Percentiles rank a stretch among this genome's conserved stretches.
Conservation (phyloP, 2,888 invertebrate species). For the Eledone cirrhosa region DNA sequence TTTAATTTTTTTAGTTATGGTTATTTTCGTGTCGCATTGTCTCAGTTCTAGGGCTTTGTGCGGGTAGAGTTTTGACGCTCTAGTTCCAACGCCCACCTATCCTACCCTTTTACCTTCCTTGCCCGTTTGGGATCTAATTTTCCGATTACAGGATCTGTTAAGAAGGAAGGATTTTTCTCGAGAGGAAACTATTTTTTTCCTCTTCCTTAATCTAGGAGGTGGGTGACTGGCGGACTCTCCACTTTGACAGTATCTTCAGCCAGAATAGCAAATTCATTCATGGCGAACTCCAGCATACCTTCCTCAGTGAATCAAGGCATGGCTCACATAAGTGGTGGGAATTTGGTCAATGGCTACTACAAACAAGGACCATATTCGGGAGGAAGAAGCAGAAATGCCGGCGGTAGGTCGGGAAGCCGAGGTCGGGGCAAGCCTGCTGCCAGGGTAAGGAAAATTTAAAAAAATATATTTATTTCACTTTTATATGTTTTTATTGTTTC, state of each 20-base stretch:
- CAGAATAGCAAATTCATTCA: background rate
- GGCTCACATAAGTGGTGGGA: constrained; percentile 26
- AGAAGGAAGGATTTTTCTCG: too few relatives aligned
- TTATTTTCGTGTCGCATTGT: constrained; percentile 4
- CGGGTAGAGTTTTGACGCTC: constrained; percentile 10
- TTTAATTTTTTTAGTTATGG: constrained; percentile 19
- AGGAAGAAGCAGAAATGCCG: constrained; percentile 16
- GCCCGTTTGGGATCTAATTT: too few relatives aligned
- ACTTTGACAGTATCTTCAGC: too few relatives aligned
- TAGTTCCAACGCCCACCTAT: constrained; percentile 12
- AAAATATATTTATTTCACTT: too few relatives aligned
- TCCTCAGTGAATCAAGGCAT: constrained; percentile 23
- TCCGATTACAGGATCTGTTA: too few relatives aligned
- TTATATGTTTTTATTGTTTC: too few relatives aligned
- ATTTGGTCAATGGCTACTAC: constrained; percentile 23
- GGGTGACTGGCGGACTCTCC: constrained; percentile 11
- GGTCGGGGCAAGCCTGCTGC: constrained; percentile 21
- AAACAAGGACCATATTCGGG: constrained; percentile 25
- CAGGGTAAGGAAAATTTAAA: constrained; percentile 3
- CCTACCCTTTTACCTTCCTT: background rate
- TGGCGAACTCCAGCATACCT: constrained; percentile 19
- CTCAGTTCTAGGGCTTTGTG: constrained; percentile 24
- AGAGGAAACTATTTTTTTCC: background rate
- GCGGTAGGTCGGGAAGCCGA: constrained; percentile 21
- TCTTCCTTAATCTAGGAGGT: constrained; percentile 5